Conservation (phyloP, 2,888 invertebrate species). For the Cosmia pyralina region DNA sequence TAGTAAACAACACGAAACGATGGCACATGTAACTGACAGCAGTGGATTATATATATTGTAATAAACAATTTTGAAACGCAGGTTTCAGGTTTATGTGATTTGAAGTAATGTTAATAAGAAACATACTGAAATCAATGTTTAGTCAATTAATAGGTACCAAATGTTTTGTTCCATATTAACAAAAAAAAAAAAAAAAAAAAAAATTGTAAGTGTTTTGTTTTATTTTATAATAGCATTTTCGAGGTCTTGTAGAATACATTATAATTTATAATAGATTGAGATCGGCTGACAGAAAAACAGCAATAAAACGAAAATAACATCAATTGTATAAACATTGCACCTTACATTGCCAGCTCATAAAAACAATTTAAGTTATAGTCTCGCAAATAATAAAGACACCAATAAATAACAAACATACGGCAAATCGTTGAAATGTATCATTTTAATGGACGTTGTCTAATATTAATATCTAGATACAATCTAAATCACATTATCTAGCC, state of each 20-base stretch:
- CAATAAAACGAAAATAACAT: background rate
- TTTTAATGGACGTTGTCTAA: conserved; percentile 64
- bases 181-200: no score
- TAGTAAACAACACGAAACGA: no score
- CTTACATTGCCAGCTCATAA: conserved; percentile 37
- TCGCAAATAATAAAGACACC: conserved; percentile 41
- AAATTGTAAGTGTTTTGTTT: no score
- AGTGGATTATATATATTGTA: no score
- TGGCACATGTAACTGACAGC: no score
- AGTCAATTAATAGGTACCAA: background rate
- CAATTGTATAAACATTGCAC: conserved; percentile 9
- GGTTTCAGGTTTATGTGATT: no score
- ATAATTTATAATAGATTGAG: background rate
- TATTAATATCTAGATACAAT: conserved; percentile 63
- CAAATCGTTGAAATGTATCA: conserved; percentile 61
- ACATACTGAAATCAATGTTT: no score
- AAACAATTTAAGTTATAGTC: conserved; percentile 46
- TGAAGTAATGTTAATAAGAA: no score
- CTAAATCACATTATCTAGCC: conserved; percentile 61
- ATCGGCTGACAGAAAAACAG: conserved; percentile 6
- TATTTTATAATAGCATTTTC: no score
- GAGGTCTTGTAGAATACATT: no score
- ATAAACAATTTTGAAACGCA: no score
- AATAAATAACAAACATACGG: conserved; percentile 51
- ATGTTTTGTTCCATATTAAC: no score